A percentile compares a stretch with the other conserved stretches of the same genome.
phyloP scores from a whole-genome alignment of 2,113 vertebrate genomes.

The Regulus satrapa region DNA sequence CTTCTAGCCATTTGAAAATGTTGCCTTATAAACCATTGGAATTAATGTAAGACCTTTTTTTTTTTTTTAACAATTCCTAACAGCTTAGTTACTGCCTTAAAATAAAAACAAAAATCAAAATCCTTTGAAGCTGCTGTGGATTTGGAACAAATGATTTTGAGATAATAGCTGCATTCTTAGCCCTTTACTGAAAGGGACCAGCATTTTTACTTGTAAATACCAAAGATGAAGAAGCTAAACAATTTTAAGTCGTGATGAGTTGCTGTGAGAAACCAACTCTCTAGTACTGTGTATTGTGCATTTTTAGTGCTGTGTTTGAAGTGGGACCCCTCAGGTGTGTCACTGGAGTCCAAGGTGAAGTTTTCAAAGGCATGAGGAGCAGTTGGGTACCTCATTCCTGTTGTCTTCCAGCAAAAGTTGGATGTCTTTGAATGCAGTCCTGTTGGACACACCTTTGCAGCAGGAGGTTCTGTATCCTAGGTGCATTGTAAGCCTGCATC shows the following conservation, averaged over 20 bases:
- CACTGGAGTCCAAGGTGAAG: neutral
- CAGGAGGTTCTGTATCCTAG: neutral
- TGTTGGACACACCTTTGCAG: neutral
- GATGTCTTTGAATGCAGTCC: neutral
- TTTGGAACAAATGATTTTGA: neutral
- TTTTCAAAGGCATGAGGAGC: neutral
- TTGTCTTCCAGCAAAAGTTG: neutral
- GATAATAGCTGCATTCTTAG: neutral
- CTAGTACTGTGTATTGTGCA: neutral
- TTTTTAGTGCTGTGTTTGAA: neutral
- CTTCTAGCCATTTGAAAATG: neutral
- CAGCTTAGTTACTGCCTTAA: conserved; percentile 14
- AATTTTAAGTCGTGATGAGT: neutral
- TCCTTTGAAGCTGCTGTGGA: neutral
- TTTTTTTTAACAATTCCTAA: neutral
- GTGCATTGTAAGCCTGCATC: neutral
- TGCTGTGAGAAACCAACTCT: neutral
- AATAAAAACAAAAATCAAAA: neutral
- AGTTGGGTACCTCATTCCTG: neutral
- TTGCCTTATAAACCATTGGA: conserved; percentile 25
- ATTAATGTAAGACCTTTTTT: neutral
- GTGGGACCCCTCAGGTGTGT: neutral
- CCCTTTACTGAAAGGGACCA: conserved; percentile 22
- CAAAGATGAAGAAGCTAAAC: conserved; percentile 34
- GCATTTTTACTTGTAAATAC: conserved; percentile 10